Conservation (phyloP, 2,888 invertebrate genomes). For the Agrotis ipsilon region DNA sequence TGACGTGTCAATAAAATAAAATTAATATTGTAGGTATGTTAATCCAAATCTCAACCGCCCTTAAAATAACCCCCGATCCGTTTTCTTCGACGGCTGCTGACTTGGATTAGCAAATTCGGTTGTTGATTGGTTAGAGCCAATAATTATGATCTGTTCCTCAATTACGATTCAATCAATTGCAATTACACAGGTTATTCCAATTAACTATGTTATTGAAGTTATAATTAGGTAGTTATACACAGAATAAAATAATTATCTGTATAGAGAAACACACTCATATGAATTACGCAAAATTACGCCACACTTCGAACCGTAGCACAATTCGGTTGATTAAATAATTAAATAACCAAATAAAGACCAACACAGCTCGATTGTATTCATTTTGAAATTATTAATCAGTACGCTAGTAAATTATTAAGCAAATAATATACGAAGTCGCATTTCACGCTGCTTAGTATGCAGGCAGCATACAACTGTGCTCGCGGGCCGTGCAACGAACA, state of each 20-base stretch:
- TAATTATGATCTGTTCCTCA: no score
- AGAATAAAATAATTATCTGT: background rate
- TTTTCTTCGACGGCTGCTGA: no score
- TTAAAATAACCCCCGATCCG: no score
- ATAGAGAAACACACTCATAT: no score
- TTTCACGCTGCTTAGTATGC: constrained; percentile 64
- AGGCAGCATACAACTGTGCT: constrained; percentile 50
- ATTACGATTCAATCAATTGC: no score
- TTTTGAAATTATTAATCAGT: constrained; percentile 54
- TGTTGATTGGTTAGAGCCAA: no score
- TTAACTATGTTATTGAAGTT: background rate
- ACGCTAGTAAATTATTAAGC: constrained; percentile 42
- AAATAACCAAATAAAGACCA: constrained; percentile 22
- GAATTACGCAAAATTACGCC: background rate
- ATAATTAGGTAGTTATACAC: background rate
- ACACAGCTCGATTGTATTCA: constrained; percentile 16
- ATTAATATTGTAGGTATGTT: no score
- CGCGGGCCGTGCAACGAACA: constrained; percentile 50
- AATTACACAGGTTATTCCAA: no score
- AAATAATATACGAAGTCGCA: constrained; percentile 53
- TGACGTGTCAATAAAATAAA: no score
- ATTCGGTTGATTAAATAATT: constrained; percentile 38
- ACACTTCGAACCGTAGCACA: constrained; percentile 7
- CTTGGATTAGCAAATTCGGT: no score
- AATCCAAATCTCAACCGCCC: no score